phyloP scores from a whole-genome alignment of 2,113 vertebrate species.

The Nothobranchius kuhntae region DNA sequence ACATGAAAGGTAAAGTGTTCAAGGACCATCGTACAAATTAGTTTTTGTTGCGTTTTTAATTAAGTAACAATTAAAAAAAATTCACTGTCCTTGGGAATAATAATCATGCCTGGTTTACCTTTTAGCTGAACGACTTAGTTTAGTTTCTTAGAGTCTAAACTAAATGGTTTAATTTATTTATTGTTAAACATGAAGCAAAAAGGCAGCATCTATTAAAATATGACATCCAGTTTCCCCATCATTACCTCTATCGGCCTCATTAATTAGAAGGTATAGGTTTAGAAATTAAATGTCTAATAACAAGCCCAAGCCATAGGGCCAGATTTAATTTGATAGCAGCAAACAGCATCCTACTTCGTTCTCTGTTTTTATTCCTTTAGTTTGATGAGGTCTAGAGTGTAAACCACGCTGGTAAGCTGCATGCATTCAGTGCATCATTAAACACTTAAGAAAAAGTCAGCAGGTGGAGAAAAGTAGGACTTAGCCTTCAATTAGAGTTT shows the following conservation, averaged over 20 bases:
- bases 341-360: constrained; percentile 4
- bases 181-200: background rate
- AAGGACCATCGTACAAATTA: background rate
- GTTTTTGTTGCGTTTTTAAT: background rate
- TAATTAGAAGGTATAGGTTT: background rate
- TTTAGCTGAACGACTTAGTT: no score
- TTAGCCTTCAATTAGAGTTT: constrained; percentile 24
- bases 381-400: constrained; percentile 2
- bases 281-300: background rate
- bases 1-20: background rate
- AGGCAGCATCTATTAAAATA: background rate
- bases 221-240: no score
- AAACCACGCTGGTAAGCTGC: constrained; percentile 4
- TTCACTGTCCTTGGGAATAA: no score
- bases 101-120: no score
- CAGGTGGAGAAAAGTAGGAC: constrained; percentile 12
- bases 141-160: no score
- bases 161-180: background rate
- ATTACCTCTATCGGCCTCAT: background rate
- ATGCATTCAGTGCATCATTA: constrained; percentile 33
- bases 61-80: background rate
- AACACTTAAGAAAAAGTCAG: constrained; percentile 16
- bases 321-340: constrained; percentile 6
- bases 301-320: background rate
- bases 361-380: background rate